Base-by-base conservation (phyloP, 2,113 vertebrate genomes). In the Triplophysa tibetana region DNA sequence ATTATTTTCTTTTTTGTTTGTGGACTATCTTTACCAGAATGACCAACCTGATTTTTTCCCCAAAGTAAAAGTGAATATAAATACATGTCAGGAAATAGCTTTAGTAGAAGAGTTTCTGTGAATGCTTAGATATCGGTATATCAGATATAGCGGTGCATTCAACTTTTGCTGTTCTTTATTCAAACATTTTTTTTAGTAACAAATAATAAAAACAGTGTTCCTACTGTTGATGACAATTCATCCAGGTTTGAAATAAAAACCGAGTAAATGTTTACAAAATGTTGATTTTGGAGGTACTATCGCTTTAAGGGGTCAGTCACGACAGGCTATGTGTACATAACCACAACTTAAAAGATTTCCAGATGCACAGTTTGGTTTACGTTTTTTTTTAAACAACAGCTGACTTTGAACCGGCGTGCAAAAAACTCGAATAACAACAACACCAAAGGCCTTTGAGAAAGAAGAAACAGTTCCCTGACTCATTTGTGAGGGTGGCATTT, bases 311-410 rank as follows among this genome's bases (percentile, higher is more conserved):
- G 62, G 26, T 52, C 63, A 43, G 54, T 21, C 23, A 2, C 16
- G 61, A 52, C 74, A 76, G 45, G 19, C 62, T 76, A 17, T 54
- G 60, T 29, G 21, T 12, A 76, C 61, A 65, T 24, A 54, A 50
- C 54, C 19, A 61, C 74, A 38, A 45, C 63, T 50, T 76, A 65
- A 76, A 76, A 63, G 45, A 76, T 52, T 65, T 76, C 74, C 74
- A 76, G 74, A 76, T 76, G 74, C 21, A 52, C 10, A 10, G 12
- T 76, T 29, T 63, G 58, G 62, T 75, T 75, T 50, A 45, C 23
- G 52, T 8, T 58, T 58, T n/a, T n/a, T 58, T 21, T n/a, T 6
- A n/a, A 60, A 63, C 65, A 66, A 76, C 74, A 80, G 11, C 38
- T 29, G 52, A 80, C 43, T 78, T 64, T 58, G 45, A 73, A 68